Conservation (phyloP, 1,140 invertebrate genomes). For the Sycophaga agraensis region DNA sequence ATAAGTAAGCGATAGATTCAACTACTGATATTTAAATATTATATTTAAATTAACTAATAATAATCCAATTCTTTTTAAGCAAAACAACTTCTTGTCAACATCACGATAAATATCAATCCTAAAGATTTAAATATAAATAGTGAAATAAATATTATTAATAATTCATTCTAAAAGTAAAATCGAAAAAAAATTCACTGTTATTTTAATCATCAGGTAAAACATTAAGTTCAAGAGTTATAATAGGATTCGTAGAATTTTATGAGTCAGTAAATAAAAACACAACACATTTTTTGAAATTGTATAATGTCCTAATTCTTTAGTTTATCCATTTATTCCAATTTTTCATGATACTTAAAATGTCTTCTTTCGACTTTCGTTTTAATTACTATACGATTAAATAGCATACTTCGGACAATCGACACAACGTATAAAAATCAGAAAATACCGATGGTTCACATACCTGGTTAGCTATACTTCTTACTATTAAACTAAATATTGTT, state of each 20-base stretch:
- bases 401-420: conserved; percentile 15
- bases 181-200: too few species aligned
- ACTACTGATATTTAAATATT: too few species aligned
- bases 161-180: too few species aligned
- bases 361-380: conserved; percentile 2
- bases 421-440: conserved; percentile 34
- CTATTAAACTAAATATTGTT: conserved; percentile 30
- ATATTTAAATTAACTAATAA: too few species aligned
- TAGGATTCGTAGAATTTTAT: background rate
- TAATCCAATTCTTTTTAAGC: too few species aligned
- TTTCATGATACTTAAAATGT: conserved; percentile 10
- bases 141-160: too few species aligned
- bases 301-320: conserved; percentile 12
- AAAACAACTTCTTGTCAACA: too few species aligned
- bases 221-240: too few species aligned
- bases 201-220: too few species aligned
- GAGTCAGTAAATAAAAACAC: conserved; percentile 6
- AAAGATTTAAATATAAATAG: too few species aligned
- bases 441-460: conserved; percentile 29
- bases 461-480: conserved; percentile 22
- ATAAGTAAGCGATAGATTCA: too few species aligned
- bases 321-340: conserved; percentile 7
- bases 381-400: conserved; percentile 5
- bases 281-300: conserved; percentile 8
- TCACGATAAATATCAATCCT: too few species aligned